These are phyloP conservation scores for Herminia tarsipennalis DNA, from an alignment of 2,888 invertebrate genomes.

Conservation along the genomic window DNA sequence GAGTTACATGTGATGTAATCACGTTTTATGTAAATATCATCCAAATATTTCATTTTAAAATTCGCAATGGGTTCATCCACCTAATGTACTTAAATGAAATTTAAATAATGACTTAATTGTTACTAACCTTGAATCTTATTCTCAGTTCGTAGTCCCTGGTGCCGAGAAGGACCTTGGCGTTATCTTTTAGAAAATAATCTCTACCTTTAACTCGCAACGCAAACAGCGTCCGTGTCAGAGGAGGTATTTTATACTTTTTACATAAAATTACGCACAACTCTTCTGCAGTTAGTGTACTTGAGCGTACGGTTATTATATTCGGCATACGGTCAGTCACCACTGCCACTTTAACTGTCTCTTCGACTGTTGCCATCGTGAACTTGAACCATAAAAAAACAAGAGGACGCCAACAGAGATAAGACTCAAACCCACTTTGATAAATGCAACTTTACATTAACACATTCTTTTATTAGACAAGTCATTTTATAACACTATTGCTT, in stretches of 20 bases:
- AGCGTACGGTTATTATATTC: slow-evolving; percentile 70
- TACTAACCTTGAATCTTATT: slow-evolving; percentile 90
- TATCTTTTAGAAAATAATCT: slow-evolving; percentile 89
- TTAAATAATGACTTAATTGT: not conserved
- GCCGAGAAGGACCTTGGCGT: slow-evolving; percentile 72
- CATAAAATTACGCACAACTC: slow-evolving; percentile 90
- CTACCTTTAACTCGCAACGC: slow-evolving; percentile 88
- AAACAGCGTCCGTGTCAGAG: slow-evolving; percentile 91
- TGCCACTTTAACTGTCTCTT: slow-evolving; percentile 75
- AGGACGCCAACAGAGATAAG: slow-evolving; percentile 69
- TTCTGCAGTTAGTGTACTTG: slow-evolving; percentile 85
- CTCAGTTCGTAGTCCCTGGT: slow-evolving; percentile 90
- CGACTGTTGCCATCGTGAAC: slow-evolving; percentile 76
- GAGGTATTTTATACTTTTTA: slow-evolving; percentile 90
- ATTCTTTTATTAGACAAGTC: slow-evolving; percentile 40
- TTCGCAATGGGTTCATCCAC: no score
- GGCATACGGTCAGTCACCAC: slow-evolving; percentile 72
- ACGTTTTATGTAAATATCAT: no score
- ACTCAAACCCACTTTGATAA: slow-evolving; percentile 56
- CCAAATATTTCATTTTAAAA: no score
- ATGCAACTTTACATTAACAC: slow-evolving; percentile 43
- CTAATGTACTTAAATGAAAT: no score
- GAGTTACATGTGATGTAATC: no score
- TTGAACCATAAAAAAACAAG: slow-evolving; percentile 69
- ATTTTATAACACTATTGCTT: slow-evolving; percentile 41